Evolutionary conservation across 2,113 vertebrate species (phyloP).

Genomic region (Mus spicilegus): DNA sequence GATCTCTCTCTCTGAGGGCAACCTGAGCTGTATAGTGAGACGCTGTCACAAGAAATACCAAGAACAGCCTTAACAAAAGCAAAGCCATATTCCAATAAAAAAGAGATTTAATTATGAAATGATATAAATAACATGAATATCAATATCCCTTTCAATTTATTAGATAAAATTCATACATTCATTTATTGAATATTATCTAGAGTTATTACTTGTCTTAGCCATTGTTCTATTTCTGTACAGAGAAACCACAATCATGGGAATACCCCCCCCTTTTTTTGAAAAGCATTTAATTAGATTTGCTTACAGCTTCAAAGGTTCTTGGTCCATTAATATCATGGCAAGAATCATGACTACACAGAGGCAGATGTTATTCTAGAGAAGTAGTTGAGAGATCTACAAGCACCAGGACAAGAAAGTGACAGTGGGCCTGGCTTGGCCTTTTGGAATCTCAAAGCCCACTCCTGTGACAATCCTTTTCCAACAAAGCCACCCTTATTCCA

Average conservation of each 20-base stretch:
- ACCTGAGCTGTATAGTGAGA: too few relatives aligned
- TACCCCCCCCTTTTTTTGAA: too few relatives aligned
- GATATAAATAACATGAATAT: neutral
- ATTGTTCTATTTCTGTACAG: neutral
- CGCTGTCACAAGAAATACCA: neutral
- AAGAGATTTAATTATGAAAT: neutral
- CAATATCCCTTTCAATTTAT: neutral
- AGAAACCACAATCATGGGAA: neutral
- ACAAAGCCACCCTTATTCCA: neutral
- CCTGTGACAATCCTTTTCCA: neutral
- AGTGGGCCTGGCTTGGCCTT: neutral
- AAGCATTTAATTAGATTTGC: neutral
- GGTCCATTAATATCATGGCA: neutral
- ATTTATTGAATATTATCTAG: neutral
- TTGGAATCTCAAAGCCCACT: neutral
- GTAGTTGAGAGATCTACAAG: neutral
- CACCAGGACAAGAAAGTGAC: neutral
- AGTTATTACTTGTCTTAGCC: neutral
- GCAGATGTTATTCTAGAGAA: neutral
- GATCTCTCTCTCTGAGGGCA: neutral
- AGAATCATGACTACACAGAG: neutral
- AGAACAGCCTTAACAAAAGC: neutral
- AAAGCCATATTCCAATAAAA: neutral
- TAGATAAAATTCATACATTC: neutral
- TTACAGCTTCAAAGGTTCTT: neutral